Conservation (phyloP, 1,140 invertebrate genomes). For the Musca domestica region DNA sequence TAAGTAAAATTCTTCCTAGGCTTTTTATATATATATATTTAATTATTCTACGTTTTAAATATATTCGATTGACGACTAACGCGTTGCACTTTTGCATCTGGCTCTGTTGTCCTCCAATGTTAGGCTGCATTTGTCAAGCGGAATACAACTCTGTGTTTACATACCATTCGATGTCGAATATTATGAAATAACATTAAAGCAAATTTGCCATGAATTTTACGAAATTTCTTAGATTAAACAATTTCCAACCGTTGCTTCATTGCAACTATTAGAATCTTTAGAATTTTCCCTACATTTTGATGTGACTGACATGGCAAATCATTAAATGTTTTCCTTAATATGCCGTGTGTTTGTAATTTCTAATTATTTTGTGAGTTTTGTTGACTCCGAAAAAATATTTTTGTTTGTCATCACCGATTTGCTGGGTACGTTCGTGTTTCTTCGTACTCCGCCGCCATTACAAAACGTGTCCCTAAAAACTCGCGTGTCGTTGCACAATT, state of each 20-base stretch:
- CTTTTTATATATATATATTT: no score
- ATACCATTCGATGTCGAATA: background rate
- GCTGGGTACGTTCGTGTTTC: background rate
- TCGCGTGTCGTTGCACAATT: constrained; percentile 37
- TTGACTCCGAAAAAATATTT: constrained; percentile 25
- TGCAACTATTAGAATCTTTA: background rate
- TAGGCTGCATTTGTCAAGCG: background rate
- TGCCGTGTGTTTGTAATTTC: constrained; percentile 20
- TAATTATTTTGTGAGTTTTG: constrained; percentile 10
- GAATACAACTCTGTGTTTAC: background rate
- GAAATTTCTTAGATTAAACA: background rate
- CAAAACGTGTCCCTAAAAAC: constrained; percentile 52
- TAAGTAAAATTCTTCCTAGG: no score
- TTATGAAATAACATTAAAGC: constrained; percentile 10
- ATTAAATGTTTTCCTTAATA: background rate
- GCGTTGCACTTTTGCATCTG: no score
- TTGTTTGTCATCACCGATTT: constrained; percentile 20
- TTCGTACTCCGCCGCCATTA: constrained; percentile 37
- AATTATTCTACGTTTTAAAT: no score
- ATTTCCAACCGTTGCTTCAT: background rate
- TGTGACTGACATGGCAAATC: constrained; percentile 6
- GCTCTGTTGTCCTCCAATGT: background rate
- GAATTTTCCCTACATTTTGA: constrained; percentile 12
- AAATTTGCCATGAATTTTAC: background rate
- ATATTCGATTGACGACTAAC: no score